These are phyloP conservation scores for Tor tambroides DNA, from an alignment of 2,113 vertebrate genomes.

Conservation along the genomic window DNA sequence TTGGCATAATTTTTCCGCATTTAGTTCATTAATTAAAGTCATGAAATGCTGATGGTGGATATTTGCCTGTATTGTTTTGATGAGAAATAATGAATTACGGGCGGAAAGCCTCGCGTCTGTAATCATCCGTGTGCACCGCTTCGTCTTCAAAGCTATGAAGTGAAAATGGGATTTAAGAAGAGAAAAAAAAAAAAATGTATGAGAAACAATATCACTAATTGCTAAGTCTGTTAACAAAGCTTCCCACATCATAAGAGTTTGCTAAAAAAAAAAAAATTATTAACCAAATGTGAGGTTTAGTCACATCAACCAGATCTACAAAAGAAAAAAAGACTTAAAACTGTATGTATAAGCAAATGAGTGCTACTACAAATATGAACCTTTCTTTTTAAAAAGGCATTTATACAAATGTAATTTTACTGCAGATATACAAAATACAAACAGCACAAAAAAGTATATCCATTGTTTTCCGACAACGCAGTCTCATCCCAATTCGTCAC, in stretches of 20 bases:
- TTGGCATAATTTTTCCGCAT: conserved; percentile 59
- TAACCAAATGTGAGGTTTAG: background rate
- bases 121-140: conserved; percentile 17
- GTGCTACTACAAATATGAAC: too few species aligned
- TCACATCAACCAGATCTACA: background rate
- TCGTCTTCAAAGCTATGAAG: conserved; percentile 57
- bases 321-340: background rate
- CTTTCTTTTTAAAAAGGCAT: too few species aligned
- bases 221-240: conserved; percentile 35
- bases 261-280: background rate
- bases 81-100: conserved; percentile 50
- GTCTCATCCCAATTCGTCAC: too few species aligned
- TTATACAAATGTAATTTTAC: too few species aligned
- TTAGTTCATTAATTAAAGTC: conserved; percentile 66
- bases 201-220: background rate
- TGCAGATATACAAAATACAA: too few species aligned
- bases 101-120: background rate
- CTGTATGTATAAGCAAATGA: background rate
- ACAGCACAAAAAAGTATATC: too few species aligned
- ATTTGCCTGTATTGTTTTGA: conserved; percentile 51
- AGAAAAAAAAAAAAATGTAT: background rate
- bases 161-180: conserved; percentile 19
- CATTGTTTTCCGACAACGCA: too few species aligned
- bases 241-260: background rate
- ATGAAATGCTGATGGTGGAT: conserved; percentile 53